Conservation (phyloP, 2,797 vertebrate genomes). For the Xiphophorus birchmanni region DNA sequence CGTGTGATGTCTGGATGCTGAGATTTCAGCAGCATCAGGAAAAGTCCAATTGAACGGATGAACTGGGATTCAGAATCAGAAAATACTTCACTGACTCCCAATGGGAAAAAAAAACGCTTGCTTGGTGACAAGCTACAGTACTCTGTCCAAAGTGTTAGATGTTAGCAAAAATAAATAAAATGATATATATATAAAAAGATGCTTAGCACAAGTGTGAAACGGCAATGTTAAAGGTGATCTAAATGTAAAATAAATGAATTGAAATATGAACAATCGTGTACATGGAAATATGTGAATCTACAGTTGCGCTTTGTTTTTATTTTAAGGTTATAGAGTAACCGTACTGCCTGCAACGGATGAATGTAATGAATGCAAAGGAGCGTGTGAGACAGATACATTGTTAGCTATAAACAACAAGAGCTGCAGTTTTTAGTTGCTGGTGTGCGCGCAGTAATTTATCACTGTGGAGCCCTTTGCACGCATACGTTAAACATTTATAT, state of each 20-base stretch:
- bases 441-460: background rate
- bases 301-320: background rate
- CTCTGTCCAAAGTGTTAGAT: no score
- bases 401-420: background rate
- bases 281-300: no score
- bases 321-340: background rate
- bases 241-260: no score
- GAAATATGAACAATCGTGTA: no score
- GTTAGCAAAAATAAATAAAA: no score
- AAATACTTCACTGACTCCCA: conserved; percentile 31
- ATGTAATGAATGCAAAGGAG: background rate
- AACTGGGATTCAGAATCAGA: conserved; percentile 13
- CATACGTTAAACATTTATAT: conserved; percentile 18
- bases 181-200: no score
- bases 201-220: no score
- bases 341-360: background rate
- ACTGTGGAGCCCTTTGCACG: background rate
- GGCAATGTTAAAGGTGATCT: no score
- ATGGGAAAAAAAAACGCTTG: no score
- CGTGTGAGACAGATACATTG: background rate
- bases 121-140: no score
- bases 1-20: conserved; percentile 27
- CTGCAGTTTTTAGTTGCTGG: background rate
- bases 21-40: conserved; percentile 19
- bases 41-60: background rate